Percentiles rank a stretch among this genome's conserved stretches.
These are phyloP conservation scores for Euthynnus affinis DNA, from an alignment of 2,797 vertebrate genomes.

Conservation along the genomic window DNA sequence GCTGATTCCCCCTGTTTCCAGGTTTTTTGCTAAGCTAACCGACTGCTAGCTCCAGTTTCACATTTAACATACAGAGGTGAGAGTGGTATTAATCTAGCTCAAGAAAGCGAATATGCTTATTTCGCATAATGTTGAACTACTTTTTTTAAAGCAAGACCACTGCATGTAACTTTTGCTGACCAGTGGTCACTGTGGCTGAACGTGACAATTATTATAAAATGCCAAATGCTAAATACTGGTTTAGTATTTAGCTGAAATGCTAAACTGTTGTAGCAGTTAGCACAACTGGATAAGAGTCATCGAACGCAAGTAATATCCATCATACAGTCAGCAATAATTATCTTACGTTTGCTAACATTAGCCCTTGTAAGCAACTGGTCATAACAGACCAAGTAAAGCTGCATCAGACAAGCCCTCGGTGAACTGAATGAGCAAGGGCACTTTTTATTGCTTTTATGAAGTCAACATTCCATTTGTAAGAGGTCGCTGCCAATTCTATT, in stretches of 20 bases:
- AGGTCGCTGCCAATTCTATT: neutral
- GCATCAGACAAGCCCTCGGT: neutral
- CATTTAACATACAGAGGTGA: neutral
- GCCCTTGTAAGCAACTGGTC: too few relatives aligned
- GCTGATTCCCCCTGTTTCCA: neutral
- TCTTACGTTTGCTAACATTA: neutral
- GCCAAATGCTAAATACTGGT: neutral
- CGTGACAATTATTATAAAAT: neutral
- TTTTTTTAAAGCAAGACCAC: too few relatives aligned
- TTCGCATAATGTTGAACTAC: too few relatives aligned
- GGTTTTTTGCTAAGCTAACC: neutral
- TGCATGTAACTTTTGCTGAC: too few relatives aligned
- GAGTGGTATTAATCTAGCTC: neutral
- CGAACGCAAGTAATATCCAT: neutral
- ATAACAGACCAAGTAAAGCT: too few relatives aligned
- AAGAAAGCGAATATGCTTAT: neutral
- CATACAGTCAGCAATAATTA: neutral
- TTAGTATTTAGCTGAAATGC: neutral
- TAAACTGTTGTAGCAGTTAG: neutral
- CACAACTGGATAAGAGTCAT: neutral
- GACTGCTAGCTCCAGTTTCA: neutral
- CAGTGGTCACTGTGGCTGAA: neutral
- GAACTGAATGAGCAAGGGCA: neutral
- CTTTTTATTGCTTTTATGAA: neutral
- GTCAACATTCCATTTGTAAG: neutral